These are phyloP conservation scores for Limanda limanda DNA, from an alignment of 2,113 vertebrate species.

Conservation along the genomic window DNA sequence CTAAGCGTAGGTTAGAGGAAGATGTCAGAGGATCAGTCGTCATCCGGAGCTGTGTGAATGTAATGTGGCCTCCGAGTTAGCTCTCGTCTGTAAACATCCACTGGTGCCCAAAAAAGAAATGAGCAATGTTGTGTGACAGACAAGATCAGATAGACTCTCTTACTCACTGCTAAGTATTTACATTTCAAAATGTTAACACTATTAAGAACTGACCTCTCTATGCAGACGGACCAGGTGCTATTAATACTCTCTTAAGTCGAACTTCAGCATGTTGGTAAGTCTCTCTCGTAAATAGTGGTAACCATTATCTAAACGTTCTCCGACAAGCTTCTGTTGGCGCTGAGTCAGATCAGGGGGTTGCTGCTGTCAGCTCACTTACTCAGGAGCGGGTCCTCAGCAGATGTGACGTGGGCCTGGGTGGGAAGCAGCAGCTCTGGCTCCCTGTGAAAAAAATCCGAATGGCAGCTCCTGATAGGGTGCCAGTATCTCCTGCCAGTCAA, in stretches of 20 bases:
- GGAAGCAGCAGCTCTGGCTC: slow-evolving; percentile 62
- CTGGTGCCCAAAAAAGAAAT: no score
- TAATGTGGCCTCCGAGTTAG: no score
- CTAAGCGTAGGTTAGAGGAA: no score
- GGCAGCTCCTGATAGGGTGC: slow-evolving; percentile 64
- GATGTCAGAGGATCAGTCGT: no score
- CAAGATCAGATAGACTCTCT: no score
- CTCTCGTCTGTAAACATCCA: not conserved
- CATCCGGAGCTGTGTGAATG: no score
- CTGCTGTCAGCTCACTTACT: slow-evolving; percentile 59
- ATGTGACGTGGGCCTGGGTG: slow-evolving; percentile 74
- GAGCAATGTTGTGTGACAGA: not conserved
- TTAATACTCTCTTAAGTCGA: not conserved
- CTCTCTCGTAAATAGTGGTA: slow-evolving; percentile 23
- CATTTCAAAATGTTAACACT: not conserved
- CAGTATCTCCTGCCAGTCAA: slow-evolving; percentile 66
- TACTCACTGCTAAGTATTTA: no score
- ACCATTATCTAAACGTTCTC: slow-evolving; percentile 23
- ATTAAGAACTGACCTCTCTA: not conserved
- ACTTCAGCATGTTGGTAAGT: not conserved
- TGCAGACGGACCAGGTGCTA: not conserved
- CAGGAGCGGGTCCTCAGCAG: slow-evolving; percentile 70
- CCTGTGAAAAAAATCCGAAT: slow-evolving; percentile 62
- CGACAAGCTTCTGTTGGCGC: slow-evolving; percentile 28
- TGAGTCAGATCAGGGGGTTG: slow-evolving; percentile 53